Percentiles rank a stretch among this genome's conserved stretches.
These are phyloP conservation scores for Salvelinus sp. DNA, from an alignment of 2,113 vertebrate genomes.

Conservation along the genomic window DNA sequence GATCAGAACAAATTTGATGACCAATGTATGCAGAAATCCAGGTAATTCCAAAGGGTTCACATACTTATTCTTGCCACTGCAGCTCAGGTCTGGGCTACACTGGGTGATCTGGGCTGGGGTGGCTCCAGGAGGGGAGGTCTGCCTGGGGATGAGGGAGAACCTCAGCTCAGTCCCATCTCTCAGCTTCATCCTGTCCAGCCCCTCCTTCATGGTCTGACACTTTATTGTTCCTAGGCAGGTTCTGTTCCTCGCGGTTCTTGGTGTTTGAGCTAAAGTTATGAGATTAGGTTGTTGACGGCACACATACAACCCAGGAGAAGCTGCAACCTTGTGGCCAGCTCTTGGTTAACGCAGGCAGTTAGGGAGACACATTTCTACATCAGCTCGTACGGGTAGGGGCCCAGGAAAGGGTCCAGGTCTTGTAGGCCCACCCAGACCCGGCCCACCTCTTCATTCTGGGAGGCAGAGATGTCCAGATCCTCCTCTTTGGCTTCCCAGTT, in stretches of 20 bases:
- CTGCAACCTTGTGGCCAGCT: slow-evolving; percentile 76
- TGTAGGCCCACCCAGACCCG: slow-evolving; percentile 74
- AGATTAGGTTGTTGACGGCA: slow-evolving; percentile 88
- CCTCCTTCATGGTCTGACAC: slow-evolving; percentile 91
- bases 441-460: slow-evolving; percentile 73
- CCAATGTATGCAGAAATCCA: no score
- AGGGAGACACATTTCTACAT: slow-evolving; percentile 93
- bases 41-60: no score
- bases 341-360: slow-evolving; percentile 79
- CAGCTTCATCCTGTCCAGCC: slow-evolving; percentile 84
- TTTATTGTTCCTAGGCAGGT: slow-evolving; percentile 78
- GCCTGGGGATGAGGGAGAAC: slow-evolving; percentile 85
- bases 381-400: slow-evolving; percentile 87
- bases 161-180: slow-evolving; percentile 86
- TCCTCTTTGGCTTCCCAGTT: slow-evolving; percentile 82
- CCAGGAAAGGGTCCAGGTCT: slow-evolving; percentile 85
- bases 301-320: slow-evolving; percentile 84
- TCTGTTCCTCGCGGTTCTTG: slow-evolving; percentile 80
- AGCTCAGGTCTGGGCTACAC: slow-evolving; percentile 91
- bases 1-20: no score
- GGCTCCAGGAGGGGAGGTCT: slow-evolving; percentile 85
- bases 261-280: slow-evolving; percentile 77
- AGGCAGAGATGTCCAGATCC: slow-evolving; percentile 77
- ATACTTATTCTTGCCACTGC: no score
- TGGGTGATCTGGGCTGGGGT: slow-evolving; percentile 89